phyloP scores from a whole-genome alignment of 2,113 vertebrate genomes.

The Anhinga anhinga region DNA sequence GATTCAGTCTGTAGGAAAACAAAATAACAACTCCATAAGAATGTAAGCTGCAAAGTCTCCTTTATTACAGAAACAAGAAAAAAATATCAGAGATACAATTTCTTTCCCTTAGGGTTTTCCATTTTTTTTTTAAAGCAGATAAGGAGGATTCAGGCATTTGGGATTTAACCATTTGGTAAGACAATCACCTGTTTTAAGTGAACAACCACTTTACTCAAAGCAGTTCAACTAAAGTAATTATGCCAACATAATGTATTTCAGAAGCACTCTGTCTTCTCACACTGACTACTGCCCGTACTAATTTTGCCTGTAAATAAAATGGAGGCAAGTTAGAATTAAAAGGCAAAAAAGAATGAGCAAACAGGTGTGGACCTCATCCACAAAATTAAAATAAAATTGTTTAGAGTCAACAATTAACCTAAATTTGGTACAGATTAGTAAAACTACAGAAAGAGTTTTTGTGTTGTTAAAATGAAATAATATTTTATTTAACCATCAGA shows the following conservation, averaged over 20 bases:
- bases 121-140: not conserved
- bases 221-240: not conserved
- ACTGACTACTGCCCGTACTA: not conserved
- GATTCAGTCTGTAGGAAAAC: constrained; percentile 79
- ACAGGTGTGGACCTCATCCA: not conserved
- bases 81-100: not conserved
- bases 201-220: not conserved
- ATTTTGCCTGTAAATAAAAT: not conserved
- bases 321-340: not conserved
- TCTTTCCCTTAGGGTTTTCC: not conserved
- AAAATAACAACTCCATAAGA: constrained; percentile 29
- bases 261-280: not conserved
- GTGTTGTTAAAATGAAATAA: not conserved
- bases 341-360: not conserved
- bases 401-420: not conserved
- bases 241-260: not conserved
- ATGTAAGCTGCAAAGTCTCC: not conserved
- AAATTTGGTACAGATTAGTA: not conserved
- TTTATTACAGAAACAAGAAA: not conserved
- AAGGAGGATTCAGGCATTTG: not conserved
- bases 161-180: not conserved
- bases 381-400: not conserved
- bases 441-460: not conserved
- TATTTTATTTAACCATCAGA: not conserved
- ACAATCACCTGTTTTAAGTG: not conserved